Evolutionary conservation across 1,140 invertebrate genomes (phyloP).

Genomic region (Steinernema feltiae): DNA sequence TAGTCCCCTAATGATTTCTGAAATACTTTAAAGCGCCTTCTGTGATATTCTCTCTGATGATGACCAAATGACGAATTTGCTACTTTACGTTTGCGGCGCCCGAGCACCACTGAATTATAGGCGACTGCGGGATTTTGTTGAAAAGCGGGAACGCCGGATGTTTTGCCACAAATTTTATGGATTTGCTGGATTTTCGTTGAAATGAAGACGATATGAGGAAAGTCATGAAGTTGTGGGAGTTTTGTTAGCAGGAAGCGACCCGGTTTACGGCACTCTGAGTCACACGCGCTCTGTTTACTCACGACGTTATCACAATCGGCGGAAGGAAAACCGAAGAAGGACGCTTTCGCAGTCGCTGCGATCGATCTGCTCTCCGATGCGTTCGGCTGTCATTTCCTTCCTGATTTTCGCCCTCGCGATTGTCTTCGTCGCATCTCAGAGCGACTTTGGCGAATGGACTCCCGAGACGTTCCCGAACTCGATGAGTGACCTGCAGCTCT

Average conservation of each 20-base stretch:
- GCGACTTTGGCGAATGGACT: not conserved
- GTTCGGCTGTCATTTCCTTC: not conserved
- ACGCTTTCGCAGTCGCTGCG: not conserved
- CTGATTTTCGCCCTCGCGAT: not conserved
- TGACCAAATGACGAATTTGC: no score
- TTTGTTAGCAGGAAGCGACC: no score
- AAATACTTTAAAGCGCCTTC: not conserved
- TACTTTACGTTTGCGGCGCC: no score
- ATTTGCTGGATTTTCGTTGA: no score
- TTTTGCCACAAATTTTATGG: no score
- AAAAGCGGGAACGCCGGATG: no score
- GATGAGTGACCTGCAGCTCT: constrained; percentile 3
- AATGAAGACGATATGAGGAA: not conserved
- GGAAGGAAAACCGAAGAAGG: not conserved
- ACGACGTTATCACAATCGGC: not conserved
- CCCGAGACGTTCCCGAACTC: not conserved
- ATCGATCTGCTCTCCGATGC: not conserved
- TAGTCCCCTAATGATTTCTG: not conserved
- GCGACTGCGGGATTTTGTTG: no score
- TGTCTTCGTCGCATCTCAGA: not conserved
- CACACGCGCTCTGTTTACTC: not conserved
- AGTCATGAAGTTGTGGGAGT: no score
- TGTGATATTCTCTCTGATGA: not conserved
- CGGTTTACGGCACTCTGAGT: not conserved
- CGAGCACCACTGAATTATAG: no score